Evolutionary conservation across 2,888 invertebrate genomes (phyloP).

Genomic region (Brachylomia viminalis): DNA sequence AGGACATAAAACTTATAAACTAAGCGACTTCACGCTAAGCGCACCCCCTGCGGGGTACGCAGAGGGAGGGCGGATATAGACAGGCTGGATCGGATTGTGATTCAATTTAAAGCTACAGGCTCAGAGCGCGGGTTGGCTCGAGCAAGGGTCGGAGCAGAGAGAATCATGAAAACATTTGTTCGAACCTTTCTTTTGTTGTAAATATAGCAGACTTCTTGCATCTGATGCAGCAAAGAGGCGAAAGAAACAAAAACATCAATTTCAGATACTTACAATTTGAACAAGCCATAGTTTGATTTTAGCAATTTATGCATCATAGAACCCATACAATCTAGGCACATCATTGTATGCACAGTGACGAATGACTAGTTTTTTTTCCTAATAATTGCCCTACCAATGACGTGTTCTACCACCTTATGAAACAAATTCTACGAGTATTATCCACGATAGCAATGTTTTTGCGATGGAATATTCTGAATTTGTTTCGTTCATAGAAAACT

Average conservation of each 20-base stretch:
- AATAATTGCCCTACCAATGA: not conserved
- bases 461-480: not conserved
- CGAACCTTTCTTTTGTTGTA: too few relatives aligned
- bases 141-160: too few relatives aligned
- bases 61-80: too few relatives aligned
- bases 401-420: conserved; percentile 15
- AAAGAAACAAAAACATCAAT: too few relatives aligned
- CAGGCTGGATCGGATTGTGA: too few relatives aligned
- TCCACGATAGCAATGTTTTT: not conserved
- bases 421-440: not conserved
- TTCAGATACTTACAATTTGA: not conserved
- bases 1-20: too few relatives aligned
- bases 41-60: too few relatives aligned
- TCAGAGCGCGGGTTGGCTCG: too few relatives aligned
- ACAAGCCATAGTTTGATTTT: not conserved
- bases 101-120: too few relatives aligned
- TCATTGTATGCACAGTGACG: not conserved
- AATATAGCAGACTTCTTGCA: too few relatives aligned
- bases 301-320: not conserved
- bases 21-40: too few relatives aligned
- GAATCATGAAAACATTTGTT: too few relatives aligned
- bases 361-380: conserved; percentile 22
- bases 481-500: not conserved
- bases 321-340: not conserved
- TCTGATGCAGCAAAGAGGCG: not conserved